Evolutionary conservation across 1,140 invertebrate species (phyloP).

Genomic region (Leptoteleia sp.): DNA sequence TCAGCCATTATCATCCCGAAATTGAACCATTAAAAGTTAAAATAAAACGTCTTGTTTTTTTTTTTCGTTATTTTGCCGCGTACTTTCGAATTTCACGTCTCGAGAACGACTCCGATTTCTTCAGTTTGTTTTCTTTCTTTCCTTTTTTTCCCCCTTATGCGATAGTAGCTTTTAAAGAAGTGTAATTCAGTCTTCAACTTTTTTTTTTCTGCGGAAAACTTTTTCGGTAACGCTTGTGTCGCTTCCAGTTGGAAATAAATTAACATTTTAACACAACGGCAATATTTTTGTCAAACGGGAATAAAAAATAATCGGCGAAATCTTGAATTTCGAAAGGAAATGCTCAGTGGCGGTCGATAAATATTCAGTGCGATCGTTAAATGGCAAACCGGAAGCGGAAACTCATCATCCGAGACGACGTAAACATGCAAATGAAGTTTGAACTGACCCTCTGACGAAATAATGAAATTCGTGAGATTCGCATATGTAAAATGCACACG

Average conservation of each 20-base stretch:
- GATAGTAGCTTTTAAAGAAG: slow-evolving; percentile 35
- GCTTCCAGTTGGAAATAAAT: slow-evolving; percentile 23
- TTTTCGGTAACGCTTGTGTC: slow-evolving; percentile 22
- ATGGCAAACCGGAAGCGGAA: slow-evolving; percentile 39
- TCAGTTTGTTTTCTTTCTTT: too few relatives aligned
- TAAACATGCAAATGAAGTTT: slow-evolving; percentile 67
- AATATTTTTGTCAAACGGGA: not conserved
- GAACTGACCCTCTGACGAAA: slow-evolving; percentile 41
- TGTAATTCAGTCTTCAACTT: slow-evolving; percentile 42
- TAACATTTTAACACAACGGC: slow-evolving; percentile 25
- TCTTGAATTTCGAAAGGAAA: slow-evolving; percentile 21
- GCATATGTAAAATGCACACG: slow-evolving; percentile 60
- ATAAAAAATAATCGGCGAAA: slow-evolving; percentile 9
- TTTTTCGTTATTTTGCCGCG: slow-evolving; percentile 18
- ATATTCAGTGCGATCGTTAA: slow-evolving; percentile 59
- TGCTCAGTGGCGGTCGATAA: slow-evolving; percentile 36
- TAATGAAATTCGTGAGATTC: slow-evolving; percentile 67
- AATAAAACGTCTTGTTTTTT: slow-evolving; percentile 11
- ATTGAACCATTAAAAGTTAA: not conserved
- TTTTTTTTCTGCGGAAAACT: slow-evolving; percentile 30
- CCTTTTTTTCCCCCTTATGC: slow-evolving; percentile 23
- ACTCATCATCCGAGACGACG: slow-evolving; percentile 54
- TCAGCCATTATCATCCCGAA: too few relatives aligned
- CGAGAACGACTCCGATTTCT: slow-evolving; percentile 10
- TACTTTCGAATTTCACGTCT: slow-evolving; percentile 10